These are phyloP conservation scores for Tachuris rubrigastra DNA, from an alignment of 2,113 vertebrate species.

Conservation along the genomic window DNA sequence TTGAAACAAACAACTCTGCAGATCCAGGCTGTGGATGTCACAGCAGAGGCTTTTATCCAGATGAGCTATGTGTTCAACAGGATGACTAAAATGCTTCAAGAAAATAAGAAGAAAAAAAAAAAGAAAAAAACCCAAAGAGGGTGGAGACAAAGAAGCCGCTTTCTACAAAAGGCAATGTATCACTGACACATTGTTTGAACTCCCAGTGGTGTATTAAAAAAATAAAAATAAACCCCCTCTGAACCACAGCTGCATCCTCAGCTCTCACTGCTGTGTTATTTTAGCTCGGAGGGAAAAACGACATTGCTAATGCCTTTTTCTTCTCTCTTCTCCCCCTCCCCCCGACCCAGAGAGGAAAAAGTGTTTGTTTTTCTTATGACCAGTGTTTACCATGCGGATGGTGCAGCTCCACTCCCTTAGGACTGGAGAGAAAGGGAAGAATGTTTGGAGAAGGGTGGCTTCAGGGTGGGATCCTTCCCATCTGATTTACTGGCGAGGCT, in stretches of 20 bases:
- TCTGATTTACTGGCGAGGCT: not conserved
- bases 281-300: not conserved
- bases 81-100: slow-evolving; percentile 52
- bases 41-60: slow-evolving; percentile 64
- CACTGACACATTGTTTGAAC: slow-evolving; percentile 39
- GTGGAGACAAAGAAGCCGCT: not conserved
- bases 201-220: slow-evolving; percentile 51
- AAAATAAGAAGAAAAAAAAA: not conserved
- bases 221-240: slow-evolving; percentile 36
- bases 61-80: slow-evolving; percentile 13
- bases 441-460: not conserved
- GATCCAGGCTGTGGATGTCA: slow-evolving; percentile 37
- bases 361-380: not conserved
- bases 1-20: slow-evolving; percentile 29
- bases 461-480: slow-evolving; percentile 10
- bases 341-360: not conserved
- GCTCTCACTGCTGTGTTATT: not conserved
- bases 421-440: not conserved
- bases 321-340: not conserved
- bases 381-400: not conserved
- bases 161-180: slow-evolving; percentile 1
- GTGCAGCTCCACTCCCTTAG: not conserved
- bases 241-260: slow-evolving; percentile 52
- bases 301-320: not conserved
- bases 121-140: not conserved